These are phyloP conservation scores for Dysmachus trigonus DNA, from an alignment of 2,888 invertebrate genomes.

Conservation along the genomic window DNA sequence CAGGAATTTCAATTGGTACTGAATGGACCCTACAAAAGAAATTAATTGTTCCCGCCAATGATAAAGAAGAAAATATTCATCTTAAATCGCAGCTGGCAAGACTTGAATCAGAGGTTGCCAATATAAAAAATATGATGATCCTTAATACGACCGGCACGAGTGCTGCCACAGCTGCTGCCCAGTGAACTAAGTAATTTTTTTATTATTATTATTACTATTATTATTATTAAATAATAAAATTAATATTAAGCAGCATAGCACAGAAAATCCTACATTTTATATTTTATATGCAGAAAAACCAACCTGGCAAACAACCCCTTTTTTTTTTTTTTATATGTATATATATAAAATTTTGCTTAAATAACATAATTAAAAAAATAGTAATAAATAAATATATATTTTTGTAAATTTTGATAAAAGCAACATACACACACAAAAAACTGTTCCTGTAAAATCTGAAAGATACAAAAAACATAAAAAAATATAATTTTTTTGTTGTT, in stretches of 20 bases:
- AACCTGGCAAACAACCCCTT: neutral
- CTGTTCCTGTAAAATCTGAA: neutral
- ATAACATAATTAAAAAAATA: neutral
- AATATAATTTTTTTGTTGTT: neutral
- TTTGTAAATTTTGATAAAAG: neutral
- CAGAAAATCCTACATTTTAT: neutral
- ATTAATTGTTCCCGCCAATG: conserved; percentile 52
- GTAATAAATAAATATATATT: neutral
- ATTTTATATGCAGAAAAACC: neutral
- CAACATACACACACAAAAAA: too few species aligned
- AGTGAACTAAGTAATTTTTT: neutral
- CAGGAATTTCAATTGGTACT: conserved; percentile 80
- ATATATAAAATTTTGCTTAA: too few species aligned
- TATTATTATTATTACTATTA: too few species aligned
- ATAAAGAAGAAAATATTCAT: conserved; percentile 73
- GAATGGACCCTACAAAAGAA: conserved; percentile 63
- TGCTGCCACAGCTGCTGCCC: conserved; percentile 45
- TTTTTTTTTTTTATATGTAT: neutral
- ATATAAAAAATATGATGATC: conserved; percentile 83
- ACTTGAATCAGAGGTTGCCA: conserved; percentile 90
- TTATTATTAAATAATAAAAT: neutral
- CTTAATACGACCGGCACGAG: conserved; percentile 64
- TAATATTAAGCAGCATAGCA: neutral
- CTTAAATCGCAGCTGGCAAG: conserved; percentile 87
- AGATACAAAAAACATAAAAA: neutral